A percentile compares a stretch with the other conserved stretches of the same genome.
These are phyloP conservation scores for Eustalomyia histrio DNA, from an alignment of 2,888 invertebrate species.

Conservation along the genomic window DNA sequence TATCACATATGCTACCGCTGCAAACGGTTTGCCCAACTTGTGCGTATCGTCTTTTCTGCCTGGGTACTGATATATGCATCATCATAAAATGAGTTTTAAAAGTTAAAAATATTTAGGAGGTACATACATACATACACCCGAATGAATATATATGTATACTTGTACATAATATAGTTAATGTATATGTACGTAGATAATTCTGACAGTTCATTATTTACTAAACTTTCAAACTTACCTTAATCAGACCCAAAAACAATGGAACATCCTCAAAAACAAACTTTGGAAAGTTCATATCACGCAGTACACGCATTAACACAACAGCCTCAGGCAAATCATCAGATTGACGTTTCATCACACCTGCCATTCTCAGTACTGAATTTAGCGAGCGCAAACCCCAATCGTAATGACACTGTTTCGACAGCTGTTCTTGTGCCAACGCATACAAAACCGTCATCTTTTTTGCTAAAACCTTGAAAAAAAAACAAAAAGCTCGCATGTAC, in stretches of 20 bases:
- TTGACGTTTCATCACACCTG: constrained; percentile 90
- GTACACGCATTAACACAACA: constrained; percentile 93
- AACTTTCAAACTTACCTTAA: constrained; percentile 80
- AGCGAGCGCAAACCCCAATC: constrained; percentile 95
- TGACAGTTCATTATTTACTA: too few species aligned
- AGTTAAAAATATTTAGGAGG: too few species aligned
- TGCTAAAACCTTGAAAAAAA: constrained; percentile 83
- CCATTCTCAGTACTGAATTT: constrained; percentile 95
- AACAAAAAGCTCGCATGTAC: too few species aligned
- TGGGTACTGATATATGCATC: too few species aligned
- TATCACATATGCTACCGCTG: too few species aligned
- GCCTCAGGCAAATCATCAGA: constrained; percentile 90
- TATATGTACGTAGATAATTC: too few species aligned
- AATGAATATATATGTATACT: too few species aligned
- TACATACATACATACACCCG: too few species aligned
- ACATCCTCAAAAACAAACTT: constrained; percentile 96
- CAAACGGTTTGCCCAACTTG: too few species aligned
- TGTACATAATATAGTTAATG: too few species aligned
- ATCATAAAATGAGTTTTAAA: too few species aligned
- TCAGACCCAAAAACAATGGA: constrained; percentile 91
- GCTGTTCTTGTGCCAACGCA: constrained; percentile 90
- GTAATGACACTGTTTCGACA: constrained; percentile 96
- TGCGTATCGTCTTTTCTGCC: too few species aligned
- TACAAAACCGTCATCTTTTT: constrained; percentile 97
- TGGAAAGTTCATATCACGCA: constrained; percentile 95